Conservation (phyloP, 2,888 invertebrate species). For the Lasioglossum malachurum region DNA sequence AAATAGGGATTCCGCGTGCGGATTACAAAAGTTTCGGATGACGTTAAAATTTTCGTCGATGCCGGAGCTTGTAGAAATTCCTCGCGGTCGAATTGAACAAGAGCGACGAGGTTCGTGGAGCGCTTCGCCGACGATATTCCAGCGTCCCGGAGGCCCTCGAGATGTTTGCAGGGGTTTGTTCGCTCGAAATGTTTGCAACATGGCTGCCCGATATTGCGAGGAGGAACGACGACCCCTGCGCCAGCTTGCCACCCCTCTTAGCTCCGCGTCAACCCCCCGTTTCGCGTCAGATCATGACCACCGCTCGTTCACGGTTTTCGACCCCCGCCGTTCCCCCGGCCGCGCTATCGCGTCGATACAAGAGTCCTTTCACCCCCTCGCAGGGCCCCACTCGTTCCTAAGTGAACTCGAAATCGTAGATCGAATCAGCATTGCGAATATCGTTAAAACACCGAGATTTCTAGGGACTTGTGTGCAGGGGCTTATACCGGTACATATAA, state of each 20-base stretch:
- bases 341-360: slow-evolving; percentile 66
- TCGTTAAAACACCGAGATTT: background rate
- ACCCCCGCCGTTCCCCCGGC: slow-evolving; percentile 57
- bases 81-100: slow-evolving; percentile 20
- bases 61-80: background rate
- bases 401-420: slow-evolving; percentile 32
- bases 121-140: slow-evolving; percentile 25
- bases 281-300: slow-evolving; percentile 61
- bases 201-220: slow-evolving; percentile 51
- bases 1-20: no score
- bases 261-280: slow-evolving; percentile 38
- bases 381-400: slow-evolving; percentile 1
- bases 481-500: no score
- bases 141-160: slow-evolving; percentile 27
- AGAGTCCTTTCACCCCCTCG: slow-evolving; percentile 62
- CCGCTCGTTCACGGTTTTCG: slow-evolving; percentile 68
- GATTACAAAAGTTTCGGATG: background rate
- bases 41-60: background rate
- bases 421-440: background rate
- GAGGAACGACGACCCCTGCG: slow-evolving; percentile 38
- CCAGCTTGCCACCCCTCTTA: slow-evolving; percentile 30
- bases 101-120: slow-evolving; percentile 6
- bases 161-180: slow-evolving; percentile 51
- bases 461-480: no score
- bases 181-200: slow-evolving; percentile 58